Conservation (phyloP, 2,888 invertebrate species). For the Agrypnus murinus region DNA sequence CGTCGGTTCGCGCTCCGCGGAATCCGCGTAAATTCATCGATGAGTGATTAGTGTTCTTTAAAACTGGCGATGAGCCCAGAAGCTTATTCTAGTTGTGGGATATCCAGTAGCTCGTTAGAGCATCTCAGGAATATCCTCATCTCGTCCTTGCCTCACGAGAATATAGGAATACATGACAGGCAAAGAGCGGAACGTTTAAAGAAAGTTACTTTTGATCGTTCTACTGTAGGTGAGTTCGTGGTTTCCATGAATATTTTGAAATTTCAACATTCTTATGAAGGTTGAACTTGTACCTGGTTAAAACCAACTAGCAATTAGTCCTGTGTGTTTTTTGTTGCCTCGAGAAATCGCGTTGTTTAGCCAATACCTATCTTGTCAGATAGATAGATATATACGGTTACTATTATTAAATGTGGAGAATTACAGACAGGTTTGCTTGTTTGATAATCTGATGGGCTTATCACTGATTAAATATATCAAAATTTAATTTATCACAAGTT, state of each 20-base stretch:
- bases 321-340: constrained; percentile 27
- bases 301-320: constrained; percentile 35
- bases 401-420: constrained; percentile 20
- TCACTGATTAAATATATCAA: constrained; percentile 25
- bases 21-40: constrained; percentile 33
- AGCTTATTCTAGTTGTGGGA: constrained; percentile 65
- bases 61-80: constrained; percentile 55
- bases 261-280: constrained; percentile 50
- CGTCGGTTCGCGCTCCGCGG: constrained; percentile 42
- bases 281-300: constrained; percentile 38
- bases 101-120: constrained; percentile 73
- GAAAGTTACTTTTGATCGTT: constrained; percentile 39
- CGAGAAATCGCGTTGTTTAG: constrained; percentile 26
- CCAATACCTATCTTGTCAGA: constrained; percentile 21
- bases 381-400: constrained; percentile 19
- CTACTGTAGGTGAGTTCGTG: constrained; percentile 49
- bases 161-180: constrained; percentile 73
- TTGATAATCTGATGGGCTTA: constrained; percentile 20
- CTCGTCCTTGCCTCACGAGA: constrained; percentile 74
- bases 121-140: constrained; percentile 75
- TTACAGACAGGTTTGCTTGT: constrained; percentile 17
- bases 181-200: constrained; percentile 52
- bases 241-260: constrained; percentile 40
- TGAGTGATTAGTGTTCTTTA: constrained; percentile 31
- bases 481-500: not conserved